Conservation (phyloP, 2,888 invertebrate genomes). For the Drosophila fulvimacula region DNA sequence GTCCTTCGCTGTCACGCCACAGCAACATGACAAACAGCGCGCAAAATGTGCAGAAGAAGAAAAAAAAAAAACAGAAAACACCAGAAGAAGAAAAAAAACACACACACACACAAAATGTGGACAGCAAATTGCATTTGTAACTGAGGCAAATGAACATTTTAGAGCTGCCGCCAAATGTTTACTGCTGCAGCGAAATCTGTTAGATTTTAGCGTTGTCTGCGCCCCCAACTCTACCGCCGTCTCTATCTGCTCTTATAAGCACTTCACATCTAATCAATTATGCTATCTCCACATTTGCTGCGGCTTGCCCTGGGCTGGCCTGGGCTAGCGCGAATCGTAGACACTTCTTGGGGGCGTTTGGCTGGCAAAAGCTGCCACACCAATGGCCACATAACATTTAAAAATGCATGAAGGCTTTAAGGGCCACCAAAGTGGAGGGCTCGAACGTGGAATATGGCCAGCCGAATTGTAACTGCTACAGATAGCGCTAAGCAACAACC, state of each 20-base stretch:
- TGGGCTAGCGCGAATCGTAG: constrained; percentile 1
- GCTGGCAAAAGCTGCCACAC: constrained; percentile 27
- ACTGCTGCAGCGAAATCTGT: constrained; percentile 38
- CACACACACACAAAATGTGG: constrained; percentile 7
- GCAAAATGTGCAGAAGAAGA: constrained; percentile 41
- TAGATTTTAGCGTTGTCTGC: constrained; percentile 7
- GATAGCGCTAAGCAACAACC: constrained; percentile 35
- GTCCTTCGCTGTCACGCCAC: constrained; percentile 63
- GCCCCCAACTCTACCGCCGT: not conserved
- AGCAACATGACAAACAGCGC: constrained; percentile 72
- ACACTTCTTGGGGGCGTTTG: constrained; percentile 16
- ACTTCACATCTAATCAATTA: constrained; percentile 76
- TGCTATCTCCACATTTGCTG: constrained; percentile 68
- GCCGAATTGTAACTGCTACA: constrained; percentile 52
- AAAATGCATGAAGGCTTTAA: constrained; percentile 72
- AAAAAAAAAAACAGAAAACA: constrained; percentile 5
- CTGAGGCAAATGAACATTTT: constrained; percentile 53
- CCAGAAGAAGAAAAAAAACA: not conserved
- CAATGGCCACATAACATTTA: constrained; percentile 73
- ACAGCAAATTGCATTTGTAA: constrained; percentile 40
- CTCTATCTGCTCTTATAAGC: constrained; percentile 55
- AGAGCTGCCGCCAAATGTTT: constrained; percentile 16
- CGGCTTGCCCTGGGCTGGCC: constrained; percentile 13
- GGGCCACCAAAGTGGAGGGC: constrained; percentile 22
- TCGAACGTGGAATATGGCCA: constrained; percentile 36